A percentile compares a stretch with the other conserved stretches of the same genome.
Conservation (phyloP, 1,140 invertebrate genomes). For the Drosophila punjabiensis region DNA sequence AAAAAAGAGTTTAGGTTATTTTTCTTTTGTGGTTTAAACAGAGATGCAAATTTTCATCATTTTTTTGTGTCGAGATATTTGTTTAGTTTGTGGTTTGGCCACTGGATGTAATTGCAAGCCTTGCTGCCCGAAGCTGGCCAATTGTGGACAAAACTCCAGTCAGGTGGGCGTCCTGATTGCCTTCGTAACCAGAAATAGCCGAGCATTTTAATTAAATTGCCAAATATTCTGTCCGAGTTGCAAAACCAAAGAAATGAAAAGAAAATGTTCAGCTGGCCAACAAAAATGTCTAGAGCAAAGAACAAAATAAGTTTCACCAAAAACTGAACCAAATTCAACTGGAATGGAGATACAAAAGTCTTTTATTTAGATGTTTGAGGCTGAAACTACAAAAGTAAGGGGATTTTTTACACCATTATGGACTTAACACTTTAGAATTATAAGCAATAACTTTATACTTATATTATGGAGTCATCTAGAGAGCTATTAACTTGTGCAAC, state of each 20-base stretch:
- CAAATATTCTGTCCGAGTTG: conserved; percentile 4
- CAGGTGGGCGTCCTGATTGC: no score
- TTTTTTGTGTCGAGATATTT: conserved; percentile 43
- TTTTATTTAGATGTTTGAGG: not conserved
- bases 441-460: not conserved
- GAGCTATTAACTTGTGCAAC: no score
- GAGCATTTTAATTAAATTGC: conserved; percentile 40
- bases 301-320: not conserved
- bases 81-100: conserved; percentile 51
- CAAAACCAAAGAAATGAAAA: conserved; percentile 3
- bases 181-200: conserved; percentile 25
- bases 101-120: conserved; percentile 27
- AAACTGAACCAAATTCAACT: not conserved
- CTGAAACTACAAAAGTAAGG: not conserved
- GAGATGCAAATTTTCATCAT: conserved; percentile 5
- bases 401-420: no score
- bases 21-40: conserved; percentile 33
- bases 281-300: not conserved
- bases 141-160: conserved; percentile 23
- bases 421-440: not conserved
- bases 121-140: conserved; percentile 17
- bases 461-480: not conserved
- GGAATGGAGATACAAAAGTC: not conserved
- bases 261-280: conserved; percentile 3
- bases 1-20: conserved; percentile 9